Base-by-base conservation (phyloP, 2,888 invertebrate species). In the Crocallis elinguaria region DNA sequence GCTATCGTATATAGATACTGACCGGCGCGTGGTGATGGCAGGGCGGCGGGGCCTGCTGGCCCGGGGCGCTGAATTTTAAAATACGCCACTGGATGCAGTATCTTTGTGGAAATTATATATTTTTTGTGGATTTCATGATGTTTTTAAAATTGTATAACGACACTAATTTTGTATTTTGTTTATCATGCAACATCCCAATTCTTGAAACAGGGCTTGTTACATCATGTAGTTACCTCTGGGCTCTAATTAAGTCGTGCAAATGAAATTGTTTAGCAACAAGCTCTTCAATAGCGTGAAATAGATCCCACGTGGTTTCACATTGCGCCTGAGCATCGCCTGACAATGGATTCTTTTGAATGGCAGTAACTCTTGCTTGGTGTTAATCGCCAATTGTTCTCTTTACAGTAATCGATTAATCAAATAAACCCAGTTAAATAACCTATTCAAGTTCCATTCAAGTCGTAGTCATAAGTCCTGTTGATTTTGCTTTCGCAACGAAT, bases 321-420 rank as follows among this genome's bases (percentile, higher is more conserved):
- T 56, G 60, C 67, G 66, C 60, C 50, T 61, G 62, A 32, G 60
- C 50, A 61, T 62, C 60, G 62, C 59, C 62, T 71, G 71, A 82
- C 80, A 83, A 82, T 81, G 65, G 73, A 41, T n/a, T 63, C 61
- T 65, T 50, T 67, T 66, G 62, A 73, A 69, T 66, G 60, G 58
- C 60, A 62, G 60, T 57, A 61, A 64, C 66, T 73, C 62, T 73
- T 64, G 59, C 62, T 60, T 60, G 67, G 57, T 65, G 64, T 65
- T 81, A 79, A 82, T 78, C 62, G 67, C 61, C 76, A 58, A 80
- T 84, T 84, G 83, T 83, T 79, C 61, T 44, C 43, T 37, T 56
- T 53, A 49, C 52, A 27, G 49, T 44, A 53, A 53, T 41, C 49
- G 49, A 60, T 51, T 39, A 49, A 38, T 44, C 42, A 54, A 45